These are phyloP conservation scores for Agrilus mali DNA, from an alignment of 2,888 invertebrate species.

Conservation along the genomic window DNA sequence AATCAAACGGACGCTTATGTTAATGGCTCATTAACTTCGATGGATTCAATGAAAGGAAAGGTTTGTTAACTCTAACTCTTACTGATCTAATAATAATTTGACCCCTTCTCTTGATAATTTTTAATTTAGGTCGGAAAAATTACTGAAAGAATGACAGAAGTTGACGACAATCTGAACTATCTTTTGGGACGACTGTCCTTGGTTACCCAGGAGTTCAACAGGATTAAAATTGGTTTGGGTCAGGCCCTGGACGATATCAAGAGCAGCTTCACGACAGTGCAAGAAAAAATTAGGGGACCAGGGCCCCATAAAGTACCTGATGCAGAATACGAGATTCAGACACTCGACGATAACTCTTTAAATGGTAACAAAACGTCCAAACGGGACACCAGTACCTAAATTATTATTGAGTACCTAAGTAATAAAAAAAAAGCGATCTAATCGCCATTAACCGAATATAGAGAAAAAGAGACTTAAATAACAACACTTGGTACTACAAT, in stretches of 20 bases:
- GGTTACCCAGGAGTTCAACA: constrained; percentile 74
- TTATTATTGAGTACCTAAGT: no score
- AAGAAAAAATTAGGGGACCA: constrained; percentile 39
- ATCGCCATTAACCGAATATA: no score
- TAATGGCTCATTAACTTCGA: constrained; percentile 61
- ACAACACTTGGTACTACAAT: no score
- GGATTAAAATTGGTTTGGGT: constrained; percentile 63
- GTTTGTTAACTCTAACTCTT: no score
- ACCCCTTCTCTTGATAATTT: background rate
- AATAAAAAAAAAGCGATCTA: no score
- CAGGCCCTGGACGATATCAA: constrained; percentile 59
- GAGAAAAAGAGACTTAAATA: no score
- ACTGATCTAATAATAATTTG: background rate
- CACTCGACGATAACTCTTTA: background rate
- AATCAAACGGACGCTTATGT: constrained; percentile 68
- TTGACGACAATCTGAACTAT: constrained; percentile 73
- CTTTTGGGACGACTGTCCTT: constrained; percentile 65
- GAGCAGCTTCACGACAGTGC: constrained; percentile 49
- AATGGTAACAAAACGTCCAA: background rate
- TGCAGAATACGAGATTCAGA: constrained; percentile 17
- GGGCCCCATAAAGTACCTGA: constrained; percentile 44
- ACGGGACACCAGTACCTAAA: background rate
- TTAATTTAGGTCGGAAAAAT: constrained; percentile 54
- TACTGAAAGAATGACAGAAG: constrained; percentile 61
- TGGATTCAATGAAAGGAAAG: constrained; percentile 69